Conservation (phyloP, 1,140 invertebrate genomes). For the Drosophila subobscura region DNA sequence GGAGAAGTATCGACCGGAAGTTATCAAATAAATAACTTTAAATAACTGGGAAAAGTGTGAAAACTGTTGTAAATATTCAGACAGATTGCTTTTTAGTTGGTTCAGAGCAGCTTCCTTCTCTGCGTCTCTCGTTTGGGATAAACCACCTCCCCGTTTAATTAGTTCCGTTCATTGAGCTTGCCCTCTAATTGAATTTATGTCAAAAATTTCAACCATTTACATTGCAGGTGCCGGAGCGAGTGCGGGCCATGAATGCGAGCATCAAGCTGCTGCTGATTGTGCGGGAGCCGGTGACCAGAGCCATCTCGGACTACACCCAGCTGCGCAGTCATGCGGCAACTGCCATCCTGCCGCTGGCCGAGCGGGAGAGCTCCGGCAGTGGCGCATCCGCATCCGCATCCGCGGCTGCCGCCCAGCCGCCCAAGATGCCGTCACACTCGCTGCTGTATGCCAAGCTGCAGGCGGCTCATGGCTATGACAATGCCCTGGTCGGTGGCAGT, state of each 20-base stretch:
- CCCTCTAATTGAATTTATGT: not conserved
- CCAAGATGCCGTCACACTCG: conserved; percentile 54
- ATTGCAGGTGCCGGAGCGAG: conserved; percentile 91
- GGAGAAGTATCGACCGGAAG: not conserved
- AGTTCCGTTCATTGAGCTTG: not conserved
- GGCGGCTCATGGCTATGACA: conserved; percentile 62
- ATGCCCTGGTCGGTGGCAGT: conserved; percentile 65
- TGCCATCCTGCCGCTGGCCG: conserved; percentile 84
- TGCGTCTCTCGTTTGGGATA: too few species aligned
- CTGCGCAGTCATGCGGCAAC: conserved; percentile 90
- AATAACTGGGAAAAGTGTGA: conserved; percentile 1
- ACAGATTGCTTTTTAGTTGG: not conserved
- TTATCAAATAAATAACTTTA: conserved; percentile 4
- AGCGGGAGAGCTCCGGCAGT: conserved; percentile 43
- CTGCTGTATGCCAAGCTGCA: conserved; percentile 72
- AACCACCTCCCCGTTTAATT: not conserved
- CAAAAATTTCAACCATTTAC: not conserved
- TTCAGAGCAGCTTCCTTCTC: too few species aligned
- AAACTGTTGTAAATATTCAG: too few species aligned
- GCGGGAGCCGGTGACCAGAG: conserved; percentile 96
- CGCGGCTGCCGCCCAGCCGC: conserved; percentile 32
- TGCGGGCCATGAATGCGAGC: conserved; percentile 96
- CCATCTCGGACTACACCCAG: conserved; percentile 98
- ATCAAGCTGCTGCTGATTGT: conserved; percentile 97
- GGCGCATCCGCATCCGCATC: conserved; percentile 14